Conservation (phyloP, 1,140 invertebrate genomes). For the Sycophila sp. region DNA sequence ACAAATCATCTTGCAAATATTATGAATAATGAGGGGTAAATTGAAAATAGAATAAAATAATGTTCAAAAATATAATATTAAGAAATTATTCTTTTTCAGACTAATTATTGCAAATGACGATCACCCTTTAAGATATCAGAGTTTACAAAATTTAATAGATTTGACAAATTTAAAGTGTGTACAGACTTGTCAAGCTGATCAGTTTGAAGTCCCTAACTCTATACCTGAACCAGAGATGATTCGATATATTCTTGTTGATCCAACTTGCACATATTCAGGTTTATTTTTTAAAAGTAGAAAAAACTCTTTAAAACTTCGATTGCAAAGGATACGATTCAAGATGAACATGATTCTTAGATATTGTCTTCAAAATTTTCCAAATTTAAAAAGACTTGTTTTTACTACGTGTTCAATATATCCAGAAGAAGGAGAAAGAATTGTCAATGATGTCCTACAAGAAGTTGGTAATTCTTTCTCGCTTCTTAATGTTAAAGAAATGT, state of each 20-base stretch:
- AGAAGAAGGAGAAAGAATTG: slow-evolving; percentile 93
- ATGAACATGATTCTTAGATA: slow-evolving; percentile 87
- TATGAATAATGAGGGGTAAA: slow-evolving; percentile 80
- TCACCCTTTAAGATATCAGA: slow-evolving; percentile 73
- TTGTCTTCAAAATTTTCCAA: slow-evolving; percentile 84
- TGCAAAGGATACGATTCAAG: slow-evolving; percentile 72
- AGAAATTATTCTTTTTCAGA: slow-evolving; percentile 53
- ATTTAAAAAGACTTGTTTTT: slow-evolving; percentile 87
- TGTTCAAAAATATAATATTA: neutral
- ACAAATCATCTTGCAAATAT: slow-evolving; percentile 89
- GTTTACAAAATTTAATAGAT: slow-evolving; percentile 72
- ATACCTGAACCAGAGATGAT: too few species aligned
- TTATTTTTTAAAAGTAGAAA: slow-evolving; percentile 45
- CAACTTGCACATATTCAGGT: slow-evolving; percentile 95
- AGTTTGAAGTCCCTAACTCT: too few species aligned
- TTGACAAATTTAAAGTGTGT: too few species aligned
- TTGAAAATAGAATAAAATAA: neutral
- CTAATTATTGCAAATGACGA: slow-evolving; percentile 87
- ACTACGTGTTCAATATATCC: slow-evolving; percentile 92
- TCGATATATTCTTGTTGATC: slow-evolving; percentile 94
- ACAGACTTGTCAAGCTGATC: too few species aligned
- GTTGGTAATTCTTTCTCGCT: slow-evolving; percentile 72
- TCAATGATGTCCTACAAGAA: slow-evolving; percentile 72
- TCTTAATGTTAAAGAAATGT: slow-evolving; percentile 68
- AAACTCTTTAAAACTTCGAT: neutral